A percentile compares a stretch with the other conserved stretches of the same genome.
Conservation (phyloP, 2,113 vertebrate genomes). For the Eptesicus fuscus region DNA sequence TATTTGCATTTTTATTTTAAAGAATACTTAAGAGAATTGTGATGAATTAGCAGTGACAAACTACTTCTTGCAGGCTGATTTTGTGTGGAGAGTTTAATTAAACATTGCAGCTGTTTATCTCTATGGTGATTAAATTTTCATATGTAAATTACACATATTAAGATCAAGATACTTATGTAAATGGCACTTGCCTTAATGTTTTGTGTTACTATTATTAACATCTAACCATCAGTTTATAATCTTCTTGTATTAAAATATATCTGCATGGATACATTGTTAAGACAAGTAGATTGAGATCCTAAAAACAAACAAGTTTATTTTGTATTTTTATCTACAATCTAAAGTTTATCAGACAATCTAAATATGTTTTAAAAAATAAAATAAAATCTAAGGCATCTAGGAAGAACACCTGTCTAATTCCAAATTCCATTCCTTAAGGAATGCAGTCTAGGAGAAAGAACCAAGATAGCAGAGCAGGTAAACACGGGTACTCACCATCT, state of each 20-base stretch:
- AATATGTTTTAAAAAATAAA: conserved; percentile 73
- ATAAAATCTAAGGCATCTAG: conserved; percentile 54
- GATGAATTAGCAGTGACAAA: conserved; percentile 89
- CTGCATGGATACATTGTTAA: conserved; percentile 73
- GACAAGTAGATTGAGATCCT: conserved; percentile 82
- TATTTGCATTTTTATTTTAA: conserved; percentile 90
- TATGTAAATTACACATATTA: conserved; percentile 92
- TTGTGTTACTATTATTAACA: conserved; percentile 88
- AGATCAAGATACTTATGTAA: conserved; percentile 91
- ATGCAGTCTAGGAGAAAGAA: no score
- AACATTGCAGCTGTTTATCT: conserved; percentile 91
- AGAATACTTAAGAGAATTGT: conserved; percentile 90
- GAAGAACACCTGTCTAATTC: conserved; percentile 49
- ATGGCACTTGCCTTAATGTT: conserved; percentile 91
- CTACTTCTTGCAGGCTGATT: conserved; percentile 87
- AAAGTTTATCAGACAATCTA: conserved; percentile 74
- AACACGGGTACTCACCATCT: no score
- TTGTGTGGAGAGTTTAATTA: conserved; percentile 91
- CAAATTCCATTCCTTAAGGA: conserved; percentile 29
- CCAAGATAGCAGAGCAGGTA: no score
- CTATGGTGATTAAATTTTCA: conserved; percentile 90
- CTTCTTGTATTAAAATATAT: conserved; percentile 82
- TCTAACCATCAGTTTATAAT: conserved; percentile 87
- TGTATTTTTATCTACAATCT: conserved; percentile 70
- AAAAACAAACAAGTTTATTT: conserved; percentile 79